Evolutionary conservation across 2,113 vertebrate species (phyloP), one percentile per base, ranked within the genome.

Genomic region (Antennarius striatus): DNA sequence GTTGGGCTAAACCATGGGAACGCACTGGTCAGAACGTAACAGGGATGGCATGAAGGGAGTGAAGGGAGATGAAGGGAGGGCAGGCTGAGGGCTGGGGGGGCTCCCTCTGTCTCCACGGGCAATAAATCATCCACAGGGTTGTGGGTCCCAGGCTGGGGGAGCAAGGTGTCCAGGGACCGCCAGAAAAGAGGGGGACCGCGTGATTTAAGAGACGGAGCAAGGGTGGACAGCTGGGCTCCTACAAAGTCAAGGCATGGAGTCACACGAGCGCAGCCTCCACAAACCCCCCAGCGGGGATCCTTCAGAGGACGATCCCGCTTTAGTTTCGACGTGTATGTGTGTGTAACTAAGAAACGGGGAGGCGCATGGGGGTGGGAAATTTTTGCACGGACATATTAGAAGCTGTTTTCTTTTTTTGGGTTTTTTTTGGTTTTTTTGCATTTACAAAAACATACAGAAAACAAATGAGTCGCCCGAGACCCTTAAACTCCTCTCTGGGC

Each of bases 191-290:
- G 67, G 75, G 71, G 68, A 78, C 46, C 59, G 61, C 75, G 77
- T 86, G 88, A 91, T 92, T 89, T 88, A 91, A 77, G 81, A 81
- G 75, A 64, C 57, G 65, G 56, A 75, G 72, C 81, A 80, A 77
- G 81, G 83, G 62, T 72, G 84, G 76, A 80, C 75, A 76, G 75
- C 69, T 69, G 56, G 65, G 71, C 73, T 67, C 77, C 69, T 71
- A 30, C 58, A 39, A 47, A 80, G 70, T 61, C 53, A 64, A 77
- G 51, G 54, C 68, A 68, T 28, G 30, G 17, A 63, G 46, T 17
- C 61, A 73, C 71, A 68, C 59, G 68, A 1, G 14, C 9, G 57
- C 4, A 56, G 2, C 13, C 17, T 54, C 6, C 30, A 10, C 30
- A 40, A 71, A 55, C 14, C 22, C 15, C 30, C 63, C 32, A 52